Conservation (phyloP, 2,888 invertebrate genomes). For the Actias luna region DNA sequence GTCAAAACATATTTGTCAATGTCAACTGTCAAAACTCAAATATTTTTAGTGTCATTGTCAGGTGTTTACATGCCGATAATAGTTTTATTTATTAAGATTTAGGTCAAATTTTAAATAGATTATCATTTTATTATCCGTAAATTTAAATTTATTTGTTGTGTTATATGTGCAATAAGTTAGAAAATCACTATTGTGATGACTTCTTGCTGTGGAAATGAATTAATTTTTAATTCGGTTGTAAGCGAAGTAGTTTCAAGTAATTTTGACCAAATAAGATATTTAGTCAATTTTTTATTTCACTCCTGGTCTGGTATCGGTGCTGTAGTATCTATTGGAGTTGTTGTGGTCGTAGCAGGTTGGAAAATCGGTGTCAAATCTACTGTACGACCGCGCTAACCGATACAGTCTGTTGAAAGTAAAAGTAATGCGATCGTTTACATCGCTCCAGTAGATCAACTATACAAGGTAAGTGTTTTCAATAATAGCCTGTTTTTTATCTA, state of each 20-base stretch:
- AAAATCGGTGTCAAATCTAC: conserved; percentile 37
- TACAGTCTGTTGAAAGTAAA: conserved; percentile 44
- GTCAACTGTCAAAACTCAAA: conserved; percentile 11
- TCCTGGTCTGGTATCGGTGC: conserved; percentile 49
- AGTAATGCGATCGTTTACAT: conserved; percentile 45
- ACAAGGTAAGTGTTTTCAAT: conserved; percentile 46
- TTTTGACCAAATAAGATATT: conserved; percentile 55
- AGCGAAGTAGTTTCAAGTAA: conserved; percentile 64
- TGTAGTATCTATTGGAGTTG: conserved; percentile 43
- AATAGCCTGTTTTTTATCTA: neutral
- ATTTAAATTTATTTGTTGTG: conserved; percentile 14
- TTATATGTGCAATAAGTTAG: conserved; percentile 15
- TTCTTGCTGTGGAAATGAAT: conserved; percentile 76
- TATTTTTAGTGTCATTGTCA: conserved; percentile 53
- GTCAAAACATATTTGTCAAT: neutral
- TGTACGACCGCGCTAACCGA: conserved; percentile 31
- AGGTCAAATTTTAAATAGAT: conserved; percentile 56
- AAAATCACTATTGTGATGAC: conserved; percentile 60
- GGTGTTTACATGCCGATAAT: conserved; percentile 60
- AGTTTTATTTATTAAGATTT: conserved; percentile 36
- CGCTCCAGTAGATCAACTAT: conserved; percentile 37
- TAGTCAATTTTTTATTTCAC: conserved; percentile 50
- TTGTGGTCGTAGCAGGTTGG: conserved; percentile 38
- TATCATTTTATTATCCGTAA: conserved; percentile 23
- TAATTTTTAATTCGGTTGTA: conserved; percentile 65